A percentile compares a stretch with the other conserved stretches of the same genome.
Evolutionary conservation across 2,113 vertebrate species (phyloP).

Genomic region (Toxostoma redivivum): DNA sequence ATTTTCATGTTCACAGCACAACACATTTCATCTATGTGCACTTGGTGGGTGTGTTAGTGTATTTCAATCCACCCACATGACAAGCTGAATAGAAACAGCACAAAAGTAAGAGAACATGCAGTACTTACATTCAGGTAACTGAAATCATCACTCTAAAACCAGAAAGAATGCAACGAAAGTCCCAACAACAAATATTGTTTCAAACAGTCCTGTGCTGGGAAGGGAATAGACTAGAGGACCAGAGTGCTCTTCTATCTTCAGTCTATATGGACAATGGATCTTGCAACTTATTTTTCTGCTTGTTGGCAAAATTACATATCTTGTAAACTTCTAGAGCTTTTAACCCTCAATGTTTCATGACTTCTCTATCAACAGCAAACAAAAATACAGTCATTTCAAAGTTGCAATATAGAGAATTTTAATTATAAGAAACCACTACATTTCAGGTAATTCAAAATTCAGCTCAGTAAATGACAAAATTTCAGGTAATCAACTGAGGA

Average conservation of each 20-base stretch:
- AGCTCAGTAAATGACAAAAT: not conserved
- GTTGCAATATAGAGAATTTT: not conserved
- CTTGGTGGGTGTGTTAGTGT: conserved; percentile 59
- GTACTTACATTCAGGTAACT: conserved; percentile 58
- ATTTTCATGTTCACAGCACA: conserved; percentile 47
- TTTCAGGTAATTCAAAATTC: not conserved
- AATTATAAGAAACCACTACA: not conserved
- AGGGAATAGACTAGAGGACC: not conserved
- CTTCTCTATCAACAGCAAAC: not conserved
- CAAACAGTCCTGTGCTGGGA: not conserved
- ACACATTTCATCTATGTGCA: conserved; percentile 55
- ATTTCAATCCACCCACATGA: conserved; percentile 58
- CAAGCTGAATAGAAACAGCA: conserved; percentile 63
- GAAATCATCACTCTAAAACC: conserved; percentile 35
- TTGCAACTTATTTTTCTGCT: not conserved
- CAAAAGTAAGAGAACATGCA: conserved; percentile 60
- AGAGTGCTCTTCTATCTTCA: not conserved
- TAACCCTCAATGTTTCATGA: not conserved
- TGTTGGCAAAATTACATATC: not conserved
- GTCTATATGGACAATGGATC: not conserved
- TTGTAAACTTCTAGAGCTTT: not conserved
- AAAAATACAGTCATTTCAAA: not conserved
- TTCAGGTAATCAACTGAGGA: not conserved
- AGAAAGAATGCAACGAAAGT: not conserved
- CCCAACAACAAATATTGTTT: not conserved